phyloP scores from a whole-genome alignment of 2,888 invertebrate genomes.

The Drosophila pseudotalamancana region DNA sequence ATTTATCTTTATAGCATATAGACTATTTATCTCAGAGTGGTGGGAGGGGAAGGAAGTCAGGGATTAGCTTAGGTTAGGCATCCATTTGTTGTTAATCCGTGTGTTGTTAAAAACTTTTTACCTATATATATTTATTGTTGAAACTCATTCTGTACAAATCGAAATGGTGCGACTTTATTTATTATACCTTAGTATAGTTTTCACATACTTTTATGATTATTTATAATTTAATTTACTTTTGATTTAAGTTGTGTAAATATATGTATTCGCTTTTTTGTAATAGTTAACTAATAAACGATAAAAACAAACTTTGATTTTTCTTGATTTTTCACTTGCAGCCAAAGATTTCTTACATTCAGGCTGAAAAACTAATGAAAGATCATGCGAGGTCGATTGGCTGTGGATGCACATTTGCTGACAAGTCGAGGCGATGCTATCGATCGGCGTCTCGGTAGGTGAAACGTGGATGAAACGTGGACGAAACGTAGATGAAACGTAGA shows the following conservation, averaged over 20 bases:
- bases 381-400: background rate
- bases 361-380: background rate
- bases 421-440: slow-evolving; percentile 21
- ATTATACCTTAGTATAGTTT: slow-evolving; percentile 10
- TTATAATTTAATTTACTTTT: slow-evolving; percentile 29
- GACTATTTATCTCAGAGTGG: background rate
- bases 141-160: slow-evolving; percentile 53
- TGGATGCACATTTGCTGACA: slow-evolving; percentile 44
- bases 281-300: slow-evolving; percentile 12
- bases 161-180: slow-evolving; percentile 61
- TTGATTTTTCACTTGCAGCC: slow-evolving; percentile 1
- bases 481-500: no score
- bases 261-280: slow-evolving; percentile 8
- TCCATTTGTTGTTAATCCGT: slow-evolving; percentile 45
- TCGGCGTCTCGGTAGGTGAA: slow-evolving; percentile 1
- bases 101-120: slow-evolving; percentile 50
- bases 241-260: slow-evolving; percentile 52
- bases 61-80: slow-evolving; percentile 14
- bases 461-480: no score
- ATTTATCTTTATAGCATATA: background rate
- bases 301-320: background rate
- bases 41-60: slow-evolving; percentile 13
- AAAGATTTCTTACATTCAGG: background rate
- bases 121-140: slow-evolving; percentile 43
- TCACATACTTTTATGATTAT: slow-evolving; percentile 18